phyloP scores from a whole-genome alignment of 2,888 invertebrate genomes.

The Automeris io region DNA sequence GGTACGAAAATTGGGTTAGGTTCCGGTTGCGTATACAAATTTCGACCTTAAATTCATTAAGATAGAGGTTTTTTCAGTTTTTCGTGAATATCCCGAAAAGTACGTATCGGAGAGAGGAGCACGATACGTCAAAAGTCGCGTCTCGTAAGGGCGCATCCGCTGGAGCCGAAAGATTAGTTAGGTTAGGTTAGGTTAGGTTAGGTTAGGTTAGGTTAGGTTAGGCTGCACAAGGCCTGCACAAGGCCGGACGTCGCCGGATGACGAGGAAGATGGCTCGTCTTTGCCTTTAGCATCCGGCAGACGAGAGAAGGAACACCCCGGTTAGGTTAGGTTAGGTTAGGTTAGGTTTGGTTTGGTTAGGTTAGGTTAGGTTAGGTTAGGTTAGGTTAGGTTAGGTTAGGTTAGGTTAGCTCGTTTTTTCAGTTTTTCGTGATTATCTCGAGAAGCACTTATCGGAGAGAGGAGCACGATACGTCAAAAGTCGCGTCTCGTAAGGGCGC shows the following conservation, averaged over 20 bases:
- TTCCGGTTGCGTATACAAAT: too few species aligned
- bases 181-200: constrained; percentile 12
- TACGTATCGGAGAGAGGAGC: too few species aligned
- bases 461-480: constrained; percentile 3
- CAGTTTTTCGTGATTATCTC: too few species aligned
- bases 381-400: constrained; percentile 10
- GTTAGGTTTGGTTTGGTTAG: constrained; percentile 8
- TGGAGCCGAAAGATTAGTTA: too few species aligned
- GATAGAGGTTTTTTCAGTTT: too few species aligned
- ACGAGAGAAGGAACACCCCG: constrained; percentile 3
- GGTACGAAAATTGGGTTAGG: too few species aligned
- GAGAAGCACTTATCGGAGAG: too few species aligned
- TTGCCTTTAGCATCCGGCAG: constrained; percentile 8
- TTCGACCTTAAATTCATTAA: too few species aligned
- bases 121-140: too few species aligned
- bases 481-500: too few species aligned
- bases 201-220: constrained; percentile 12
- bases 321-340: constrained; percentile 6
- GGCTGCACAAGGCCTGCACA: constrained; percentile 12
- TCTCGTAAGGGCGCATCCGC: too few species aligned
- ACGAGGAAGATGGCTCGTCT: constrained; percentile 6
- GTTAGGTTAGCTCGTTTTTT: constrained; percentile 4
- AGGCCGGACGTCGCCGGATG: constrained; percentile 10
- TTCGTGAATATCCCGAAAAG: too few species aligned
- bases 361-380: constrained; percentile 9